Evolutionary conservation across 2,113 vertebrate genomes (phyloP).

Genomic region (Gulo gulo): DNA sequence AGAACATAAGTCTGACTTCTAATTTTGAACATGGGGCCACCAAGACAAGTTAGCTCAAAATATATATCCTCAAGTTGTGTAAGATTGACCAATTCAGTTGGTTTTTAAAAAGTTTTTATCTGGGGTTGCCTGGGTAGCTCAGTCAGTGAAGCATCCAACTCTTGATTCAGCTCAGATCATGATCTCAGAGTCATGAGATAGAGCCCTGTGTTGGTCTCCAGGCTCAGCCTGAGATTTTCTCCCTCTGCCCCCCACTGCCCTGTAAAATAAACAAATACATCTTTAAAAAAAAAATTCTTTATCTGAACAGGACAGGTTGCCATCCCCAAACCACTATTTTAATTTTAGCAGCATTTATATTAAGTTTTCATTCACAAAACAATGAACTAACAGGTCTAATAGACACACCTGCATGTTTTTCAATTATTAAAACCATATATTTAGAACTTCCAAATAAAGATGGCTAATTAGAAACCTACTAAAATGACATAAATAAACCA

Average conservation of each 20-base stretch:
- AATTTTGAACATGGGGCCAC: neutral
- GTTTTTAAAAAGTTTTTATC: neutral
- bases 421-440: neutral
- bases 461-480: neutral
- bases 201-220: neutral
- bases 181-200: neutral
- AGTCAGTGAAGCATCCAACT: neutral
- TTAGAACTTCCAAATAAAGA: constrained; percentile 9
- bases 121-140: neutral
- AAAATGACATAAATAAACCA: neutral
- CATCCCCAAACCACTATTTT: neutral
- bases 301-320: neutral
- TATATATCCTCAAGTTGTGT: neutral
- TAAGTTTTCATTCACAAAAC: neutral
- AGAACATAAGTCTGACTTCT: neutral
- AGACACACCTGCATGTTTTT: neutral
- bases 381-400: neutral
- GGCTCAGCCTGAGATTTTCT: neutral
- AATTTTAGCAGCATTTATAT: neutral
- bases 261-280: neutral
- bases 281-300: neutral
- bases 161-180: neutral
- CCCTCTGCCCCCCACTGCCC: neutral
- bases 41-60: neutral
- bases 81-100: neutral